phyloP scores from a whole-genome alignment of 2,113 vertebrate species.

The Amphiprion ocellaris region DNA sequence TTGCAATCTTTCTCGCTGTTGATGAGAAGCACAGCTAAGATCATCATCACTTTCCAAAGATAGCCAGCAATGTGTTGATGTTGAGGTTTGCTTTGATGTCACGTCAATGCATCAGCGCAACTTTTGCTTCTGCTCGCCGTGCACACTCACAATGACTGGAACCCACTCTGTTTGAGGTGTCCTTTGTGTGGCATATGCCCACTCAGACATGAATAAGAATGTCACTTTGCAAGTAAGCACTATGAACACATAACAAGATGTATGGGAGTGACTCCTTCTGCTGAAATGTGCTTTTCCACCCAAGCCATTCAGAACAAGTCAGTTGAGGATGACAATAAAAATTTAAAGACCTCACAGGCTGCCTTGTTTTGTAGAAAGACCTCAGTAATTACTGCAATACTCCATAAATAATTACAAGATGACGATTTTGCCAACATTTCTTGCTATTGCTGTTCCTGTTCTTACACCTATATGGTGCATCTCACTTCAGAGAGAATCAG shows the following conservation, averaged over 20 bases:
- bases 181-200: constrained; percentile 73
- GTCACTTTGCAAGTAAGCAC: constrained; percentile 81
- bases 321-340: constrained; percentile 39
- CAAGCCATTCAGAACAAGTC: constrained; percentile 47
- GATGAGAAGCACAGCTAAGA: constrained; percentile 78
- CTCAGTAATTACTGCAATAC: constrained; percentile 46
- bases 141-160: constrained; percentile 29
- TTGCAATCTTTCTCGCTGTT: constrained; percentile 79
- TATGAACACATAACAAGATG: constrained; percentile 57
- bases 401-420: constrained; percentile 54
- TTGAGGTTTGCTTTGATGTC: constrained; percentile 71
- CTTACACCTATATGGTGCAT: constrained; percentile 31
- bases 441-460: constrained; percentile 26
- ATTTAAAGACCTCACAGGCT: constrained; percentile 13
- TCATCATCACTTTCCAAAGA: constrained; percentile 79
- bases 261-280: constrained; percentile 73
- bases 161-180: constrained; percentile 51
- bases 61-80: constrained; percentile 64
- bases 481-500: constrained; percentile 47
- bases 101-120: constrained; percentile 63
- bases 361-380: constrained; percentile 36
- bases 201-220: constrained; percentile 76
- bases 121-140: constrained; percentile 19
- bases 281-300: constrained; percentile 67
- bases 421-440: constrained; percentile 31